Base-by-base conservation (phyloP, 1,140 invertebrate species). In the Bombus sylvicola region DNA sequence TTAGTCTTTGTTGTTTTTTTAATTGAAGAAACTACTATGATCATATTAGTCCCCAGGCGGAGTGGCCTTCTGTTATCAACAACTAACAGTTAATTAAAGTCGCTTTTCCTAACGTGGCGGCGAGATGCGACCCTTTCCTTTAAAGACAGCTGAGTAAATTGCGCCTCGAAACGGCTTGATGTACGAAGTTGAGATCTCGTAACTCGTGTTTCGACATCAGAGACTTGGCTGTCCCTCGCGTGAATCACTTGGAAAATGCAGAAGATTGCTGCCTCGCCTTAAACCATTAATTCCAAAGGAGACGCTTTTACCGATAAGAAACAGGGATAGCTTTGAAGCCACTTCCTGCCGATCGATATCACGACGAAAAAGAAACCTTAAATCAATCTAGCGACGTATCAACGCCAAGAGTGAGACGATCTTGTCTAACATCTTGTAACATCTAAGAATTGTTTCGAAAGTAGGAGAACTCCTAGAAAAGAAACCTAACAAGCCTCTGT, bases 81-180 rank as follows among this genome's bases (percentile, higher is more conserved):
- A 34, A 37, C 68, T 64, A 53, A 18, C 68, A 64, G 76, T 80
- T 85, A 73, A 85, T 85, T 85, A 85, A 85, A 85, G 41, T 85
- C 28, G 10, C 31, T 25, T 72, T 80, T 37, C 8, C 18, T 59
- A 77, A 59, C 34, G 43, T 22, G 39, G 15, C 28, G 25, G 1
- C 25, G 1, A 22, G 1, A 28, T n/a, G 57, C 2, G 34, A 34
- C 59, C 25, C 53, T 73, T 80, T 72, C 80, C 68, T 85, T 80
- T 80, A 72, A 80, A 72, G 68, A 41, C 62, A 79, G 39, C 41
- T 1, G 43, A 62, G 77, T 5, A 73, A 85, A 85, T 85, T 80
- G 77, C 77, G 12, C 53, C 41, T 53, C 37, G 76, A 53, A 12
- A 72, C 64, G 34, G 77, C 13, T 80, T 64, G 68, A 85, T 80